Percentiles rank a stretch among this genome's conserved stretches.
phyloP scores from a whole-genome alignment of 1,140 invertebrate genomes.

The Capitella teleta region DNA sequence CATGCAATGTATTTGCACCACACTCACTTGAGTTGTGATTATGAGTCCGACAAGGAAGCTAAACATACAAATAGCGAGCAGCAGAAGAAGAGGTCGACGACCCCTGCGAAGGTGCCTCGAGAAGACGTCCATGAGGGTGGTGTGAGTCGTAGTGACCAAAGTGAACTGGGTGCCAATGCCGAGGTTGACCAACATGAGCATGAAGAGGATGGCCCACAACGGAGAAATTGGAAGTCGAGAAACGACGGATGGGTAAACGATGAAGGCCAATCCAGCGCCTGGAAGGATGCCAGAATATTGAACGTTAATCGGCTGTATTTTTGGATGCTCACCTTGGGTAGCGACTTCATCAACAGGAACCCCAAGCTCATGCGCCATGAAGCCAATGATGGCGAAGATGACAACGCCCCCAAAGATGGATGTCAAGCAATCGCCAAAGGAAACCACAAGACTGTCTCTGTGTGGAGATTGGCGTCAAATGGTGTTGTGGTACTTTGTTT shows the following conservation, averaged over 20 bases:
- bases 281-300: background rate
- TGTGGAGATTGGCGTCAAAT: too few relatives aligned
- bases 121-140: conserved; percentile 15
- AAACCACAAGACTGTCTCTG: conserved; percentile 5
- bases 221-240: conserved; percentile 81
- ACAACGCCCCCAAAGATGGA: conserved; percentile 42
- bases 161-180: conserved; percentile 56
- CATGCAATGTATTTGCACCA: background rate
- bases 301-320: background rate
- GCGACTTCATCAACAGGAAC: conserved; percentile 3
- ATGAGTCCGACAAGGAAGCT: conserved; percentile 15
- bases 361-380: conserved; percentile 10
- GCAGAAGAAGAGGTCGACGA: conserved; percentile 9
- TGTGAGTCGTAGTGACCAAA: conserved; percentile 15
- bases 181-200: conserved; percentile 87
- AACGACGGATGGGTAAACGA: conserved; percentile 91
- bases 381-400: conserved; percentile 38
- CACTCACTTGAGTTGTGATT: conserved; percentile 13
- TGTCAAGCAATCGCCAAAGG: conserved; percentile 17
- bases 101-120: conserved; percentile 30
- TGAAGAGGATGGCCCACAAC: conserved; percentile 90
- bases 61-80: conserved; percentile 10
- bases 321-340: conserved; percentile 1
- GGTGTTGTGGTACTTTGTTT: too few relatives aligned
- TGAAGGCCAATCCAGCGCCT: conserved; percentile 79